A percentile compares a stretch with the other conserved stretches of the same genome.
Evolutionary conservation across 2,888 invertebrate species (phyloP).

Genomic region (Eupeodes latifasciatus): DNA sequence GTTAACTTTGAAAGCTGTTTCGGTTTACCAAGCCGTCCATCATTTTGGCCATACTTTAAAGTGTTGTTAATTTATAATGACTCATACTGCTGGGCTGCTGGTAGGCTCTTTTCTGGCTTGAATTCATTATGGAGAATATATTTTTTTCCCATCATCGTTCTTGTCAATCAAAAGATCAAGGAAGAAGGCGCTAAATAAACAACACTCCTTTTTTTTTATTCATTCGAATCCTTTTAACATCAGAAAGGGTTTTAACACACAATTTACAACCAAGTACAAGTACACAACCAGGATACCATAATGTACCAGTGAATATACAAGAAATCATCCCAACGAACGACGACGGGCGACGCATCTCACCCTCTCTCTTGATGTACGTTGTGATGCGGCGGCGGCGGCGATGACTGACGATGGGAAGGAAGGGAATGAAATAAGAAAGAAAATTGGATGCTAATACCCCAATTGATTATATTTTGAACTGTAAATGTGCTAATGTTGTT

Average conservation of each 20-base stretch:
- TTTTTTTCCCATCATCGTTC: not conserved
- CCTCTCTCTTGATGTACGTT: not conserved
- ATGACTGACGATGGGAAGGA: no score
- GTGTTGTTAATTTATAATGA: constrained; percentile 11
- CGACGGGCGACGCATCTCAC: not conserved
- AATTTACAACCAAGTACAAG: constrained; percentile 12
- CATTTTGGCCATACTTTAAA: not conserved
- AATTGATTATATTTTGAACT: constrained; percentile 33
- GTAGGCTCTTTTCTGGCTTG: not conserved
- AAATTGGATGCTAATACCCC: constrained; percentile 27
- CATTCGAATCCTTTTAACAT: not conserved
- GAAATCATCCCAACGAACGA: not conserved
- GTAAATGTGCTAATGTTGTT: constrained; percentile 35
- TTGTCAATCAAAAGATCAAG: constrained; percentile 30
- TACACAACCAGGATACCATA: not conserved
- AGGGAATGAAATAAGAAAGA: constrained; percentile 1
- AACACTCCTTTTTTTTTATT: not conserved
- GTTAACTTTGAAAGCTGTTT: not conserved
- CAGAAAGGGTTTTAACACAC: constrained; percentile 23
- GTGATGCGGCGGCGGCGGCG: not conserved
- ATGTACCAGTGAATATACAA: not conserved
- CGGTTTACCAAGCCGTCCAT: not conserved
- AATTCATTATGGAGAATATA: not conserved
- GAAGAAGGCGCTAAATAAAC: constrained; percentile 13
- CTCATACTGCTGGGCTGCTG: not conserved